These are phyloP conservation scores for Vollenhovia emeryi DNA, from an alignment of 1,140 invertebrate genomes.

Conservation along the genomic window DNA sequence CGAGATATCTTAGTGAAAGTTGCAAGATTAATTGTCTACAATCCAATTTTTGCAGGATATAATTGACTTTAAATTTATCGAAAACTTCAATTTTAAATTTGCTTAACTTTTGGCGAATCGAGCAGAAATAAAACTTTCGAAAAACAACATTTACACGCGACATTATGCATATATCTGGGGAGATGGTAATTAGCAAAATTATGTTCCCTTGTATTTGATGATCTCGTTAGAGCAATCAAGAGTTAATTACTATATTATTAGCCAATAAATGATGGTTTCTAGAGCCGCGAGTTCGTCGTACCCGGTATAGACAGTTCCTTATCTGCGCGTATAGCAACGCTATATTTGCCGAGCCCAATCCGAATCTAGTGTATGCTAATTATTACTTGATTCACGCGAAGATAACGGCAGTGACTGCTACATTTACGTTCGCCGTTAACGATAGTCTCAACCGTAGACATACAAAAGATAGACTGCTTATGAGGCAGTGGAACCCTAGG, in stretches of 20 bases:
- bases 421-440: not conserved
- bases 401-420: not conserved
- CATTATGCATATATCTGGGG: no score
- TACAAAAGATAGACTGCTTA: no score
- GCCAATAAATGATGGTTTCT: not conserved
- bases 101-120: no score
- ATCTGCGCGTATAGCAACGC: not conserved
- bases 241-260: constrained; percentile 9
- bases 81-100: not conserved
- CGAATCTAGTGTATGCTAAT: constrained; percentile 30
- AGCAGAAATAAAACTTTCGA: no score
- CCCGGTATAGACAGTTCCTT: not conserved
- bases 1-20: not conserved
- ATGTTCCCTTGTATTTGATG: not conserved
- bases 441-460: no score
- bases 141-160: not conserved
- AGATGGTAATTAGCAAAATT: not conserved
- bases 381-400: not conserved
- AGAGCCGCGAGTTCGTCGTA: not conserved
- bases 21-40: not conserved
- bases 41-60: not conserved
- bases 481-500: no score
- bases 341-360: constrained; percentile 14
- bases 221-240: constrained; percentile 9
- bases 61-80: not conserved